Evolutionary conservation across 1,140 invertebrate species (phyloP).

Genomic region (Philaenus spumarius): DNA sequence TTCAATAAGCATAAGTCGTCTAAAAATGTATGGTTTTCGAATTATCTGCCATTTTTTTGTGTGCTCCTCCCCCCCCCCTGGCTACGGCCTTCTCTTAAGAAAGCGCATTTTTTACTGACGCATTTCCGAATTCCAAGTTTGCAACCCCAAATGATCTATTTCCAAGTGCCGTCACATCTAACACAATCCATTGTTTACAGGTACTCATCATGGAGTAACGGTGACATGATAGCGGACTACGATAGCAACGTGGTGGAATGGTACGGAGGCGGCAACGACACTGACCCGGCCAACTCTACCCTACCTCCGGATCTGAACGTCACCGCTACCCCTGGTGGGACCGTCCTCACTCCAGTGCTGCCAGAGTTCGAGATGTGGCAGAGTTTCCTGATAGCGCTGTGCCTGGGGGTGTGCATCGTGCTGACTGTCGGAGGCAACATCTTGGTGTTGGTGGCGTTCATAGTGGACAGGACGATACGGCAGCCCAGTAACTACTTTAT

Average conservation of each 20-base stretch:
- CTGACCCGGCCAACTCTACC: constrained; percentile 18
- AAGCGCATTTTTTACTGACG: too few species aligned
- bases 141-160: too few species aligned
- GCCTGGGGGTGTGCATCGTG: constrained; percentile 80
- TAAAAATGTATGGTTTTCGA: too few species aligned
- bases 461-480: constrained; percentile 93
- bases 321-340: constrained; percentile 28
- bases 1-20: too few species aligned
- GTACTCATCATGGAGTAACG: constrained; percentile 16
- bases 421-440: constrained; percentile 94
- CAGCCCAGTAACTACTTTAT: constrained; percentile 99
- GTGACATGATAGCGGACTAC: constrained; percentile 16
- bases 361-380: constrained; percentile 88
- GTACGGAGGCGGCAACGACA: neutral
- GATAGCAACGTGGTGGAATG: neutral
- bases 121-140: too few species aligned
- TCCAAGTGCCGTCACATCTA: too few species aligned
- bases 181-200: too few species aligned
- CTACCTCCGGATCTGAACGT: constrained; percentile 3
- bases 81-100: too few species aligned
- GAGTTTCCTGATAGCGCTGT: constrained; percentile 85
- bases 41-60: too few species aligned
- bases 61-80: too few species aligned
- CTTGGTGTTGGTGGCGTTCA: constrained; percentile 91
- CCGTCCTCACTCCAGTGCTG: constrained; percentile 50